A percentile compares a stretch with the other conserved stretches of the same genome.
Evolutionary conservation across 2,113 vertebrate genomes (phyloP).

Genomic region (Odocoileus virginianus): DNA sequence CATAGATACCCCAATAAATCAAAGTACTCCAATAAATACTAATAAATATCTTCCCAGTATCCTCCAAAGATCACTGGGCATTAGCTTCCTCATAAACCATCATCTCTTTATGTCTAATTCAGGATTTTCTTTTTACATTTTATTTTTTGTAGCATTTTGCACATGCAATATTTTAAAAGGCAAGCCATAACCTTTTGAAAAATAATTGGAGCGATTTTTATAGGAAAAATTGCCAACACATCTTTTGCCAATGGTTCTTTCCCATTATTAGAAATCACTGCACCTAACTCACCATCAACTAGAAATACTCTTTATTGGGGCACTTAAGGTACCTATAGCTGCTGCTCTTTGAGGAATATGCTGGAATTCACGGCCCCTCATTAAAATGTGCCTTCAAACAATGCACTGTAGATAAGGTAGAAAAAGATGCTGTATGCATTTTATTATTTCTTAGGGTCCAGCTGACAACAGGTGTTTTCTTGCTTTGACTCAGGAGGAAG

Average conservation of each 20-base stretch:
- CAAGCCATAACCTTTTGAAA: not conserved
- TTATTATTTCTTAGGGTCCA: not conserved
- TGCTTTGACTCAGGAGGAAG: not conserved
- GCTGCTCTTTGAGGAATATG: not conserved
- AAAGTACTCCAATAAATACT: not conserved
- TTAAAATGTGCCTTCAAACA: not conserved
- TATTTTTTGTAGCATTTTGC: not conserved
- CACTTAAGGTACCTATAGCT: not conserved
- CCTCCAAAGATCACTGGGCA: not conserved
- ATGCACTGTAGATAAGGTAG: not conserved
- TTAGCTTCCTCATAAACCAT: not conserved
- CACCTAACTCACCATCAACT: not conserved
- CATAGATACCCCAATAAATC: not conserved
- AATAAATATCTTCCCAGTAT: not conserved
- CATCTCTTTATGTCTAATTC: not conserved
- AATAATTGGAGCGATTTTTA: not conserved
- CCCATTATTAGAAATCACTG: not conserved
- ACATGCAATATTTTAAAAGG: not conserved
- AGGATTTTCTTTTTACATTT: not conserved
- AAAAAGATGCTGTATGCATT: not conserved
- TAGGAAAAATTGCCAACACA: not conserved
- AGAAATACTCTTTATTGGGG: not conserved
- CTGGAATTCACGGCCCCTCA: not conserved
- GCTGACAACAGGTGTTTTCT: not conserved
- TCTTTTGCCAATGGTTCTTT: not conserved